Conservation (phyloP, 2,797 vertebrate species). For the Eulemur coronatus region DNA sequence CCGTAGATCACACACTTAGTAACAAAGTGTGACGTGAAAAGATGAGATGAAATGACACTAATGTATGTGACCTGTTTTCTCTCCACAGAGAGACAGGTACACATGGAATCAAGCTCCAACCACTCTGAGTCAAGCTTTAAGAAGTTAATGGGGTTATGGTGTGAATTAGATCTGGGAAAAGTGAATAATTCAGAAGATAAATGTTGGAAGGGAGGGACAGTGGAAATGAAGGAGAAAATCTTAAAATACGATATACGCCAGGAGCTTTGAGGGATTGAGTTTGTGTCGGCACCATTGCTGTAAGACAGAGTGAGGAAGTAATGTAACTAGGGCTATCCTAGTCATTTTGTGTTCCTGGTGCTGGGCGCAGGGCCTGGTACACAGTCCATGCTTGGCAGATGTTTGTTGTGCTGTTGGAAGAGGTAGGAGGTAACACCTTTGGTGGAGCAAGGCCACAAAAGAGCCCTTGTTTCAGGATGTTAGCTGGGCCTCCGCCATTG, state of each 20-base stretch:
- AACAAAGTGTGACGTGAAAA: background rate
- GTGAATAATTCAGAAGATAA: slow-evolving; percentile 4
- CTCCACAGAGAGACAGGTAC: background rate
- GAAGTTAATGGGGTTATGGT: background rate
- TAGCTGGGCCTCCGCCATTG: background rate
- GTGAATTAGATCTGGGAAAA: background rate
- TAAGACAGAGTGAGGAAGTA: background rate
- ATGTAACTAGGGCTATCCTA: background rate
- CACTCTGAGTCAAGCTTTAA: background rate
- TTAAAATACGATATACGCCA: background rate
- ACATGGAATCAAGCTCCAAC: background rate
- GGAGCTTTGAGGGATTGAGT: background rate
- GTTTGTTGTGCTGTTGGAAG: background rate
- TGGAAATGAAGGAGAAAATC: slow-evolving; percentile 25
- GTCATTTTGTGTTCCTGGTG: background rate
- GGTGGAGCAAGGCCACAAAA: background rate
- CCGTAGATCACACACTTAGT: background rate
- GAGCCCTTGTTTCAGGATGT: background rate
- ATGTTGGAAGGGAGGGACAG: background rate
- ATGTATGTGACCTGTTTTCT: background rate
- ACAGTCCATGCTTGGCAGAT: background rate
- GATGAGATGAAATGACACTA: background rate
- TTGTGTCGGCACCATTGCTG: background rate
- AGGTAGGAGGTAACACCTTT: background rate
- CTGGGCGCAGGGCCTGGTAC: background rate